Conservation (phyloP, 2,113 vertebrate genomes). For the Sakesphorus luctuosus region DNA sequence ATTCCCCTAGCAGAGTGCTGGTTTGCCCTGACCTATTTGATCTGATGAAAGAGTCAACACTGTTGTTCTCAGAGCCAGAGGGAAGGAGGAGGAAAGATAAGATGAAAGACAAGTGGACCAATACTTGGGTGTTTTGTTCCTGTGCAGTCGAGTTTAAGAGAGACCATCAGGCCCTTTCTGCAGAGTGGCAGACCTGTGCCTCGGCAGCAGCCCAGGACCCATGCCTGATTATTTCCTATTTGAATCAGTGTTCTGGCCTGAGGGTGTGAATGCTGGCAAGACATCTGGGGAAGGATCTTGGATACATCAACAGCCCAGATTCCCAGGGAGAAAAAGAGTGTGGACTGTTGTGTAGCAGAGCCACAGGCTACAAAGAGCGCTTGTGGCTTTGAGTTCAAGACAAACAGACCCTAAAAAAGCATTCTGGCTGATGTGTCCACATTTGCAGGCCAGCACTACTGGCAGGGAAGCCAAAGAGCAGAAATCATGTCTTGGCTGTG, state of each 20-base stretch:
- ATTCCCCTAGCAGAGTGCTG: background rate
- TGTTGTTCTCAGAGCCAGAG: background rate
- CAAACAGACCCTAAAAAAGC: slow-evolving; percentile 25
- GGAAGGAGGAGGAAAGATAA: background rate
- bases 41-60: background rate
- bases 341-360: background rate
- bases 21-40: background rate
- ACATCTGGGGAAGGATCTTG: background rate
- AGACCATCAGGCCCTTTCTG: background rate
- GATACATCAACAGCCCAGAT: background rate
- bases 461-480: background rate
- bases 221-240: slow-evolving; percentile 13
- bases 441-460: background rate
- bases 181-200: background rate
- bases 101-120: background rate
- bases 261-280: slow-evolving; percentile 22
- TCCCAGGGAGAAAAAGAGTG: background rate
- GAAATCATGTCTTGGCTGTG: background rate
- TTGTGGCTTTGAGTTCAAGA: slow-evolving; percentile 13
- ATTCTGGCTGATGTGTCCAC: background rate
- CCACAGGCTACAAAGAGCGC: background rate
- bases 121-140: background rate
- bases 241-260: slow-evolving; percentile 10
- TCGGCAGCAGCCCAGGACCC: background rate
- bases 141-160: background rate